A percentile compares a stretch with the other conserved stretches of the same genome.
These are phyloP conservation scores for Apteryx owenii DNA, from an alignment of 2,113 vertebrate species.

Conservation along the genomic window DNA sequence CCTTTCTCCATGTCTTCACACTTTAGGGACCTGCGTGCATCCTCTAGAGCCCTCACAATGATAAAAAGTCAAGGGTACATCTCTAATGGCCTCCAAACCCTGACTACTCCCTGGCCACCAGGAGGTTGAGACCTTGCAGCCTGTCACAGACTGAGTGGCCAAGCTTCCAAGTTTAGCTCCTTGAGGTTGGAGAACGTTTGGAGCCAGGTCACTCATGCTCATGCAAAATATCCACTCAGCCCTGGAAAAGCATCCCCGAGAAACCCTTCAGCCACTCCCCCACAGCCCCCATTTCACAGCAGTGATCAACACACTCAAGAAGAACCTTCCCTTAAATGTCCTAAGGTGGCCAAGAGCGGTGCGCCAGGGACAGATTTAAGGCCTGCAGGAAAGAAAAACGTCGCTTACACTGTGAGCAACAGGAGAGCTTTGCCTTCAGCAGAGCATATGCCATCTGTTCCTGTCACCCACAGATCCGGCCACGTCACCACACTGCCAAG, in stretches of 20 bases:
- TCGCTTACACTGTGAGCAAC: not conserved
- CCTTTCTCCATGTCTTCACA: accelerated
- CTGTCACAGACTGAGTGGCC: accelerated
- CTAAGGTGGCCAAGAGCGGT: not conserved
- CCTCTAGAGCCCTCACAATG: not conserved
- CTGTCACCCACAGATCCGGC: conserved; percentile 15
- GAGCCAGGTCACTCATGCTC: not conserved
- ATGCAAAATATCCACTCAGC: not conserved
- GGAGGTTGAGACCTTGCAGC: not conserved
- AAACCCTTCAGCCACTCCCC: accelerated
- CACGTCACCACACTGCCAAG: not conserved
- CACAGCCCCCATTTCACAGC: not conserved
- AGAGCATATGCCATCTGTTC: conserved; percentile 53
- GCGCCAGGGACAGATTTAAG: not conserved
- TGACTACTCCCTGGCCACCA: not conserved
- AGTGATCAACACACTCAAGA: not conserved
- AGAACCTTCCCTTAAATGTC: not conserved
- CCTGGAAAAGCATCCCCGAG: not conserved
- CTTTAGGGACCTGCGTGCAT: not conserved
- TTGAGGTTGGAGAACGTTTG: not conserved
- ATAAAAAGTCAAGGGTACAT: not conserved
- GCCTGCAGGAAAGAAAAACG: conserved; percentile 1
- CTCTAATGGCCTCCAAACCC: not conserved
- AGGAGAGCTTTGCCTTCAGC: conserved; percentile 18
- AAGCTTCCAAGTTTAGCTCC: not conserved